Conservation (phyloP, 2,113 vertebrate species). For the Hucho hucho region DNA sequence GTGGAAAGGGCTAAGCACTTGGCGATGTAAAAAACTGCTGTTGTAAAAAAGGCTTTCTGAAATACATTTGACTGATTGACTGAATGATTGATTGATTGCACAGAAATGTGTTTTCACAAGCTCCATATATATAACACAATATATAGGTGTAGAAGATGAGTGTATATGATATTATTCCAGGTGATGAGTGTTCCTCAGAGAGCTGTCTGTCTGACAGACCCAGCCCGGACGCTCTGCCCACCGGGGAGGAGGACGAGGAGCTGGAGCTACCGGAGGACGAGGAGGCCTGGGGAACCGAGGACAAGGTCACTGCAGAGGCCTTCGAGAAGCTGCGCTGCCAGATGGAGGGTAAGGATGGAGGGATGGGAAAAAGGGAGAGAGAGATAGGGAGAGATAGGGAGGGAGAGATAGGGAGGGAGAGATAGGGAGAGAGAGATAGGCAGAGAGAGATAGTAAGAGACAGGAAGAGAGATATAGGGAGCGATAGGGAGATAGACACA, state of each 20-base stretch:
- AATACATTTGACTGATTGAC: too few species aligned
- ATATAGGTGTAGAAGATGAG: constrained; percentile 27
- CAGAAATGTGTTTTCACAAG: too few species aligned
- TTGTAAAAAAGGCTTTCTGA: too few species aligned
- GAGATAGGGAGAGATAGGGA: not conserved
- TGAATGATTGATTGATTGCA: too few species aligned
- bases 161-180: too few species aligned
- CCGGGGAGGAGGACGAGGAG: constrained; percentile 54
- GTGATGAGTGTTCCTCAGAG: constrained; percentile 74
- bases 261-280: constrained; percentile 32
- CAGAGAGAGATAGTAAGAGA: not conserved
- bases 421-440: too few species aligned
- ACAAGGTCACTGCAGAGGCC: constrained; percentile 66
- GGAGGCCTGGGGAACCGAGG: constrained; percentile 51
- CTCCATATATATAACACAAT: too few species aligned
- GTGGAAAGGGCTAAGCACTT: too few species aligned
- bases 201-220: constrained; percentile 72
- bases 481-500: too few species aligned
- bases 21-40: too few species aligned
- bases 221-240: constrained; percentile 70
- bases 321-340: constrained; percentile 76
- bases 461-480: too few species aligned
- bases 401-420: too few species aligned
- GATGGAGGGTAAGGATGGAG: constrained; percentile 68
- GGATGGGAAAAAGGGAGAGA: not conserved